Evolutionary conservation across 2,113 vertebrate genomes (phyloP).

Genomic region (Indri indri): DNA sequence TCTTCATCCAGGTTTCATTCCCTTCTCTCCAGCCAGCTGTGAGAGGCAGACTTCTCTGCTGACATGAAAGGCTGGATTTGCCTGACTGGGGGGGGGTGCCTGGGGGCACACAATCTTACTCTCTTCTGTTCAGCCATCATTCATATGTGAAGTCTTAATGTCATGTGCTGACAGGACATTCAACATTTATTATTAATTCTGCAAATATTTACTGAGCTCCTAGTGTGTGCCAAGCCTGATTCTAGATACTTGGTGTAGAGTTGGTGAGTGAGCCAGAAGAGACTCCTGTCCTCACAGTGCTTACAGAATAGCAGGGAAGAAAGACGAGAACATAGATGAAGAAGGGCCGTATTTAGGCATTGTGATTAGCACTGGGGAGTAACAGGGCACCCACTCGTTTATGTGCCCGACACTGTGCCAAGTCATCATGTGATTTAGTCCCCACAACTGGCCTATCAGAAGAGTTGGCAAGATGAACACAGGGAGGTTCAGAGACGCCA

Average conservation of each 20-base stretch:
- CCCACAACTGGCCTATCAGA: not conserved
- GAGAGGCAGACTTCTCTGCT: not conserved
- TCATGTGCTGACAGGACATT: not conserved
- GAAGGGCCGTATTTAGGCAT: too few relatives aligned
- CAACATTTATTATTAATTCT: not conserved
- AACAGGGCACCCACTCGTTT: not conserved
- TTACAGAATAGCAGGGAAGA: not conserved
- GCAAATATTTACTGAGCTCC: not conserved
- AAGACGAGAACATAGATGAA: not conserved
- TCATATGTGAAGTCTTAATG: not conserved
- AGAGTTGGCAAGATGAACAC: not conserved
- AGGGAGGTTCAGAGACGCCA: not conserved
- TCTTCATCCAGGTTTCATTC: not conserved
- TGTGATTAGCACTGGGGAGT: rapidly evolving
- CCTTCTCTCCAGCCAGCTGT: not conserved
- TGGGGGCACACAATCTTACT: not conserved
- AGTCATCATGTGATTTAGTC: not conserved
- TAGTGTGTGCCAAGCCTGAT: not conserved
- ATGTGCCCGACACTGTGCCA: not conserved
- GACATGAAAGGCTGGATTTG: not conserved
- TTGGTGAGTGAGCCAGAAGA: not conserved
- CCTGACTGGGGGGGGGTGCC: not conserved
- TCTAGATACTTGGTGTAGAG: not conserved
- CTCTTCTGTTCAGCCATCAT: rapidly evolving
- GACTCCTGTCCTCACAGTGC: not conserved